These are phyloP conservation scores for Kuschelorhynchus macadamiae DNA, from an alignment of 2,888 invertebrate genomes.

Conservation along the genomic window DNA sequence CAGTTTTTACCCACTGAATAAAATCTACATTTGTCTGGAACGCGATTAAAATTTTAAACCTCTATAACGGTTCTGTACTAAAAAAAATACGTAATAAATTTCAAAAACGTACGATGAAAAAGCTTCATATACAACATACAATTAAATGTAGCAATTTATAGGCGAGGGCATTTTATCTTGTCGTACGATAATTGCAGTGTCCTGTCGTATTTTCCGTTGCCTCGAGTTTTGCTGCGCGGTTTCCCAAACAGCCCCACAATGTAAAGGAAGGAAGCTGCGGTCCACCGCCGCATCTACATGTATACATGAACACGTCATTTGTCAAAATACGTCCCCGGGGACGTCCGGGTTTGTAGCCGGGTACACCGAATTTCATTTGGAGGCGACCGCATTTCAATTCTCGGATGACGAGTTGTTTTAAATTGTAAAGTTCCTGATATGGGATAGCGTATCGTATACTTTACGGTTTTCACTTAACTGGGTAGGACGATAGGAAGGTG, in stretches of 20 bases:
- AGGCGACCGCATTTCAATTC: constrained; percentile 1
- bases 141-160: constrained; percentile 1
- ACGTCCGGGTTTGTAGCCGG: constrained; percentile 8
- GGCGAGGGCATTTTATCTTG: not conserved
- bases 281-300: not conserved
- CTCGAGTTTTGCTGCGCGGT: not conserved
- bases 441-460: too few species aligned
- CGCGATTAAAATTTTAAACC: too few species aligned
- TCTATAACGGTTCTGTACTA: too few species aligned
- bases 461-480: too few species aligned
- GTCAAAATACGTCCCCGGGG: constrained; percentile 4
- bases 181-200: not conserved
- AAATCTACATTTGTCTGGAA: too few species aligned
- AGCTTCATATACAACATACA: not conserved
- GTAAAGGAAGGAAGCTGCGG: constrained; percentile 6
- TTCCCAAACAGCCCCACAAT: not conserved
- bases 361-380: constrained; percentile 1
- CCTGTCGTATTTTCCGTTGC: not conserved
- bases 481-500: too few species aligned
- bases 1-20: too few species aligned
- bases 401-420: constrained; percentile 3
- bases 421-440: not conserved
- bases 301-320: constrained; percentile 15
- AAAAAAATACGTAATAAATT: too few species aligned
- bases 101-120: not conserved